Conservation (phyloP, 2,888 invertebrate species). For the Caenorhabditis sp. region DNA sequence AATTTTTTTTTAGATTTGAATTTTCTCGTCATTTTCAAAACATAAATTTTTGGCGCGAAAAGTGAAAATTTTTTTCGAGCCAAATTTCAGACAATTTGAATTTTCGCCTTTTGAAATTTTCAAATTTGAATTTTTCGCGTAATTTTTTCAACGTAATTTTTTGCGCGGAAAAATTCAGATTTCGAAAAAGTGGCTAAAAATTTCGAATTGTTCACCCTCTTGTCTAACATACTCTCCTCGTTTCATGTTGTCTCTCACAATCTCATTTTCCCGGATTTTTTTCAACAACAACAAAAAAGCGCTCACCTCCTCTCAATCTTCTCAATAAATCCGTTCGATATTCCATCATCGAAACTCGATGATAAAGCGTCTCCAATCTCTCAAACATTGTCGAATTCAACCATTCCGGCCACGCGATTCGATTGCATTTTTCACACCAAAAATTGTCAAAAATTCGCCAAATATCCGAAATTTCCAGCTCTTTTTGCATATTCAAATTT, state of each 20-base stretch:
- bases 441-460: conserved; percentile 65
- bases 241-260: no score
- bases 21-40: no score
- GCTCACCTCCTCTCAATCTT: conserved; percentile 61
- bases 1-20: no score
- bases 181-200: background rate
- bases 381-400: conserved; percentile 56
- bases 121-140: no score
- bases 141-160: background rate
- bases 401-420: conserved; percentile 61
- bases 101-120: no score
- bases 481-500: conserved; percentile 33
- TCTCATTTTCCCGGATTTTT: no score
- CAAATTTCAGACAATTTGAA: no score
- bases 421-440: conserved; percentile 57
- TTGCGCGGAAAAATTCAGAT: background rate
- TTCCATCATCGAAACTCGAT: conserved; percentile 50
- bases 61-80: no score
- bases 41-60: no score
- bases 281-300: background rate
- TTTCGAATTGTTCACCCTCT: no score
- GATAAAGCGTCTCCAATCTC: conserved; percentile 54
- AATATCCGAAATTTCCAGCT: conserved; percentile 48
- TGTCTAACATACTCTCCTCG: no score
- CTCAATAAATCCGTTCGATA: conserved; percentile 55